Percentiles rank a stretch among this genome's conserved stretches.
These are phyloP conservation scores for Syrrhaptes paradoxus DNA, from an alignment of 2,113 vertebrate genomes.

Conservation along the genomic window DNA sequence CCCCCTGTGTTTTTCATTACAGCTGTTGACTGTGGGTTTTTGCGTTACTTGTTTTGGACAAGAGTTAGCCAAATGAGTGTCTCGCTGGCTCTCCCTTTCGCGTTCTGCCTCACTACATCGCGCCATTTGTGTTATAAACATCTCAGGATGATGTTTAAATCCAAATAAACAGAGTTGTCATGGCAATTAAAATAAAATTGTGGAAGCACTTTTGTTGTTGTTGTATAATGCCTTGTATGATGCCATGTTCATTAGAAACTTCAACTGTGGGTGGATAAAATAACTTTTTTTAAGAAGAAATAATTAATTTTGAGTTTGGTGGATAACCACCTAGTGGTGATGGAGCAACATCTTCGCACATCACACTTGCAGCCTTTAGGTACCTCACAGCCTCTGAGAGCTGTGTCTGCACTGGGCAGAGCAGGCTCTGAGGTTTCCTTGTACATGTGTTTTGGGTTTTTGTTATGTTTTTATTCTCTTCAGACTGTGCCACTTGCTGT, in stretches of 20 bases:
- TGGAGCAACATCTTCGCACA: background rate
- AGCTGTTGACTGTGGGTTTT: background rate
- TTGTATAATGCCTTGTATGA: background rate
- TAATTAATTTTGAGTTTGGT: background rate
- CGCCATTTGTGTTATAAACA: background rate
- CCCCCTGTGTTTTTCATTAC: background rate
- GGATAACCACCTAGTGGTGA: background rate
- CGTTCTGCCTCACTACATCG: background rate
- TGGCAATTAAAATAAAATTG: conserved; percentile 7
- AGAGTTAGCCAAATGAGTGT: background rate
- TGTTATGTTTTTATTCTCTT: background rate
- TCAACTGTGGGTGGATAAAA: background rate
- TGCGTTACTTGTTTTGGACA: background rate
- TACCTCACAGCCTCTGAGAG: background rate
- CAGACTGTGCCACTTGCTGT: background rate
- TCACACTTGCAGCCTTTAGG: background rate
- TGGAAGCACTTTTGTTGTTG: background rate
- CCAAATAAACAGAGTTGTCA: conserved; percentile 42
- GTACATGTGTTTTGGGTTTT: background rate
- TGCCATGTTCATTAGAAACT: background rate
- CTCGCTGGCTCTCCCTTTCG: background rate
- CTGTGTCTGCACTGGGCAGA: background rate
- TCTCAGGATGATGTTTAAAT: conserved; percentile 10
- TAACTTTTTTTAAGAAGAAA: background rate
- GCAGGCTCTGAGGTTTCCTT: background rate